Percentiles rank a stretch among this genome's conserved stretches.
Conservation (phyloP, 1,140 invertebrate species). For the Trialeurodes vaporariorum region DNA sequence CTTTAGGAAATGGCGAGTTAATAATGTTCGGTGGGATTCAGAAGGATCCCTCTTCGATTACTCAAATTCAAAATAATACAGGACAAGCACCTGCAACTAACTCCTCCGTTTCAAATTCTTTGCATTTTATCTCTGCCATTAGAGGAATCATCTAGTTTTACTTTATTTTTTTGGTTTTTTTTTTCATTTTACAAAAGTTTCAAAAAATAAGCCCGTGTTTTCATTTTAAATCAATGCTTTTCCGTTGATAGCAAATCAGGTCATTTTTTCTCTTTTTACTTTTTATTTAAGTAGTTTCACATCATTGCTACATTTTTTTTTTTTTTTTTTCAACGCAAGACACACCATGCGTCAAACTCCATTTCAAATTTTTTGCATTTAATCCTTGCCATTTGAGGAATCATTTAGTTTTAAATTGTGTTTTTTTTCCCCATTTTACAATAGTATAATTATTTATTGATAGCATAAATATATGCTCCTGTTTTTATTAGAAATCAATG, state of each 20-base stretch:
- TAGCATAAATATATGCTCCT: no score
- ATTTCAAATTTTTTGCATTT: neutral
- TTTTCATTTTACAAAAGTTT: no score
- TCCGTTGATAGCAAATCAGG: no score
- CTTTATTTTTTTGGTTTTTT: neutral
- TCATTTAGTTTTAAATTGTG: neutral
- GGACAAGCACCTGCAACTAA: neutral
- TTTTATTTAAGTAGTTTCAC: no score
- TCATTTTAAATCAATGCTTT: no score
- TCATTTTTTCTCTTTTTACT: no score
- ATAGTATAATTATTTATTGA: no score
- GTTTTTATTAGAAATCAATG: no score
- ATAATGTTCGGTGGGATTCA: conserved; percentile 90
- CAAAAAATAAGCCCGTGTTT: no score
- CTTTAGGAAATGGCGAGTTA: conserved; percentile 78
- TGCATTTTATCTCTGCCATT: neutral
- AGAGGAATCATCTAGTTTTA: neutral
- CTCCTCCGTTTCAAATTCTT: neutral
- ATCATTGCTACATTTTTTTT: no score
- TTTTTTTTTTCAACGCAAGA: no score
- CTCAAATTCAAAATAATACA: neutral
- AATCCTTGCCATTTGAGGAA: neutral
- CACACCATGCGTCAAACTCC: no score
- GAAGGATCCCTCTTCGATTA: conserved; percentile 42
- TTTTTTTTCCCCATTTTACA: neutral